phyloP scores from a whole-genome alignment of 2,888 invertebrate genomes.

The Dexiosoma caninum region DNA sequence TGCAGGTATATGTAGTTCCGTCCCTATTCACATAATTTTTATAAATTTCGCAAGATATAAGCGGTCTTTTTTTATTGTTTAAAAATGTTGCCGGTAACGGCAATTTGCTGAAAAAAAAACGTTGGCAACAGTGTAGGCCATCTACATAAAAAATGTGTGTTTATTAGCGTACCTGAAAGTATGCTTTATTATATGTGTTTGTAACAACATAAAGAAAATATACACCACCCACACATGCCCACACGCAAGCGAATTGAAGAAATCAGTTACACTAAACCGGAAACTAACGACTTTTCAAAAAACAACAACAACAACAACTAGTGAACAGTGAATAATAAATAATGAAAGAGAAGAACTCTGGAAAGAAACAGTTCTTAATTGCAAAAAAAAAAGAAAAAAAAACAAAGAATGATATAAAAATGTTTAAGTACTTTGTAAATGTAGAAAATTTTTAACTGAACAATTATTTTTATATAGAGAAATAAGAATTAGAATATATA shows the following conservation, averaged over 20 bases:
- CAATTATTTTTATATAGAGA: not conserved
- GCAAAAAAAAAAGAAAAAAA: not conserved
- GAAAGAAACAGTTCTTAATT: not conserved
- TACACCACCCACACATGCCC: not conserved
- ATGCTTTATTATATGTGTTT: not conserved
- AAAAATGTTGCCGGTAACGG: too few species aligned
- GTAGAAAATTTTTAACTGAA: not conserved
- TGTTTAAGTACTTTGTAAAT: not conserved
- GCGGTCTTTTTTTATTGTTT: too few species aligned
- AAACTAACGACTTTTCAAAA: constrained; percentile 26
- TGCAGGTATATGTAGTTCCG: too few species aligned
- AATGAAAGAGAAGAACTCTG: not conserved
- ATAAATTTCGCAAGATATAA: too few species aligned
- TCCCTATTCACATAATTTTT: too few species aligned
- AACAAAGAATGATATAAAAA: too few species aligned
- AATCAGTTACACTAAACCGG: constrained; percentile 7
- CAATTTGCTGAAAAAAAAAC: too few species aligned
- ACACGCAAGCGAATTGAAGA: not conserved
- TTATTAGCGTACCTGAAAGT: too few species aligned
- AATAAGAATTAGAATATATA: not conserved
- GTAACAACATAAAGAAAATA: not conserved
- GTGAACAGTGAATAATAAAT: not conserved
- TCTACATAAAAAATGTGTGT: too few species aligned
- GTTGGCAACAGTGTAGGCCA: too few species aligned
- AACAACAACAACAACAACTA: not conserved